Evolutionary conservation across 2,113 vertebrate genomes (phyloP).

Genomic region (Amia ocellicauda): DNA sequence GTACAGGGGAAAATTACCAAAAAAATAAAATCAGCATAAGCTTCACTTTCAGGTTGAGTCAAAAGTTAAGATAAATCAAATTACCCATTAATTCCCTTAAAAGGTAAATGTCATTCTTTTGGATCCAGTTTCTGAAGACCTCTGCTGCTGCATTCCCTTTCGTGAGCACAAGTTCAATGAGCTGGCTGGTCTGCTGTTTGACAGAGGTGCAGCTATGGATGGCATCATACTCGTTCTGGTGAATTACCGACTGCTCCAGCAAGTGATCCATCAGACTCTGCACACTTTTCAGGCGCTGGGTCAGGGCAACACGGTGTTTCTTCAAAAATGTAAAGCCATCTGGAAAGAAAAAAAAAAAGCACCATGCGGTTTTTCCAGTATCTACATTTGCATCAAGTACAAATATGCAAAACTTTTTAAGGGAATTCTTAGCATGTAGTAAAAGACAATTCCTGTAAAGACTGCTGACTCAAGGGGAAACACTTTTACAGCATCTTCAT

Average conservation of each 20-base stretch:
- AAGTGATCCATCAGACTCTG: constrained; percentile 82
- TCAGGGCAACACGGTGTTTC: constrained; percentile 84
- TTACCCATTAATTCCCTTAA: constrained; percentile 90
- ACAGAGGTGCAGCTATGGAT: constrained; percentile 84
- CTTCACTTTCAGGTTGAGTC: too few species aligned
- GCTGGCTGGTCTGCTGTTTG: constrained; percentile 80
- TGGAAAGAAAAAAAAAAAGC: constrained; percentile 49
- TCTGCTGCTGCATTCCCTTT: constrained; percentile 89
- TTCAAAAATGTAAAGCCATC: constrained; percentile 89
- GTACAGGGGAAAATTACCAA: too few species aligned
- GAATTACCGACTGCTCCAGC: constrained; percentile 77
- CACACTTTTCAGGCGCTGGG: constrained; percentile 80
- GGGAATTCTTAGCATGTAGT: too few species aligned
- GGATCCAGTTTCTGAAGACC: constrained; percentile 87
- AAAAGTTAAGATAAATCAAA: too few species aligned
- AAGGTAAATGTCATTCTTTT: constrained; percentile 81
- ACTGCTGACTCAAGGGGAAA: too few species aligned
- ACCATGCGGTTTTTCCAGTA: too few species aligned
- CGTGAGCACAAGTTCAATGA: constrained; percentile 85
- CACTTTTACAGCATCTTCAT: too few species aligned
- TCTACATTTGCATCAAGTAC: too few species aligned
- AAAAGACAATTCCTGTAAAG: too few species aligned
- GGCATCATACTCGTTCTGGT: constrained; percentile 74
- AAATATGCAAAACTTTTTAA: too few species aligned
- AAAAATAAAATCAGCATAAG: too few species aligned